Evolutionary conservation across 2,113 vertebrate genomes (phyloP).

Genomic region (Anoplopoma fimbria): DNA sequence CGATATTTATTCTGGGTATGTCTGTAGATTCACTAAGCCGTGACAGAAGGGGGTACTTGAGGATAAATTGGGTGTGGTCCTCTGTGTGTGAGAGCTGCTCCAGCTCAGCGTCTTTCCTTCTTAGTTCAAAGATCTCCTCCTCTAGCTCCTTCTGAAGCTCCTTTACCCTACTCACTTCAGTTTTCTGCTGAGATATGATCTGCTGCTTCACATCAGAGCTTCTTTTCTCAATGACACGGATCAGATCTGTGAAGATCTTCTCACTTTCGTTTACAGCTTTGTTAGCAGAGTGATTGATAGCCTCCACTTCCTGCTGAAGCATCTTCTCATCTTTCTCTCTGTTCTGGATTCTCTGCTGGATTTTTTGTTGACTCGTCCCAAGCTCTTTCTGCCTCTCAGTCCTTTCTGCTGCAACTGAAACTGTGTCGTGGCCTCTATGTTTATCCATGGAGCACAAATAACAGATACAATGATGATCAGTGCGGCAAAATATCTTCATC

Average conservation of each 20-base stretch:
- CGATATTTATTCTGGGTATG: background rate
- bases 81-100: background rate
- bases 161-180: background rate
- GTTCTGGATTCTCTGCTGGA: slow-evolving; percentile 1
- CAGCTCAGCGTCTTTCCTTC: background rate
- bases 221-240: background rate
- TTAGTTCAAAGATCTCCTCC: slow-evolving; percentile 18
- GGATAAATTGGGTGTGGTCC: background rate
- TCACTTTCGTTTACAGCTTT: background rate
- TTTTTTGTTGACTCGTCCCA: background rate
- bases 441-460: slow-evolving; percentile 19
- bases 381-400: background rate
- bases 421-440: background rate
- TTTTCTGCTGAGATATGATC: background rate
- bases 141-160: slow-evolving; percentile 7
- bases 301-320: background rate
- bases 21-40: background rate
- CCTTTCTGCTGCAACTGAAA: background rate
- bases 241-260: background rate
- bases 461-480: slow-evolving; percentile 4
- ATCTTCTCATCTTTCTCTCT: background rate
- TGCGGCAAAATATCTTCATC: slow-evolving; percentile 25
- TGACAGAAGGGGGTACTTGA: background rate
- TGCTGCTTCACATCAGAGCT: background rate
- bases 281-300: background rate